These are phyloP conservation scores for Xiphophorus birchmanni DNA, from an alignment of 2,797 vertebrate genomes.

Conservation along the genomic window DNA sequence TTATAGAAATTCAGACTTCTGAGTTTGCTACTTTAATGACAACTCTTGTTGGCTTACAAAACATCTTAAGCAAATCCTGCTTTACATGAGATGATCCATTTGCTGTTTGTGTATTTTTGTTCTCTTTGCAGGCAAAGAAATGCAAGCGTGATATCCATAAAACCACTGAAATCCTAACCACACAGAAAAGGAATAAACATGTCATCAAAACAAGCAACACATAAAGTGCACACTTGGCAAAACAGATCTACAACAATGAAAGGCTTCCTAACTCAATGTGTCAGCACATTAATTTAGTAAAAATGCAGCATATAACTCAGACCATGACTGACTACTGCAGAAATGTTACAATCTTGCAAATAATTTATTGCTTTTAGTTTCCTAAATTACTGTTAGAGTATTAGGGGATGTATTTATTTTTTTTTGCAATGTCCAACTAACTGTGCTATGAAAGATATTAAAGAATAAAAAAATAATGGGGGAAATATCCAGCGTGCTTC, in stretches of 20 bases:
- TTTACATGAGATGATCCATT: background rate
- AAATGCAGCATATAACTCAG: background rate
- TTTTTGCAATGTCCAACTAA: slow-evolving; percentile 5
- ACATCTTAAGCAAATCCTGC: background rate
- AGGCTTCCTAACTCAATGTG: background rate
- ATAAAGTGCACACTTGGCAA: background rate
- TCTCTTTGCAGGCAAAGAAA: background rate
- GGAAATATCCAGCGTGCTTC: slow-evolving; percentile 40
- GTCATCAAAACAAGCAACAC: background rate
- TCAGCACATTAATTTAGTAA: background rate
- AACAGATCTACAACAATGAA: background rate
- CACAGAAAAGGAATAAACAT: background rate
- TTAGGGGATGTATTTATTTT: background rate
- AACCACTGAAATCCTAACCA: background rate
- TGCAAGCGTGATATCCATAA: background rate
- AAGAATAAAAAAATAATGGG: slow-evolving; percentile 16
- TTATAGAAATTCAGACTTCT: background rate
- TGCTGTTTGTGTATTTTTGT: background rate
- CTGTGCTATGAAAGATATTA: slow-evolving; percentile 61
- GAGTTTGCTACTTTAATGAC: background rate
- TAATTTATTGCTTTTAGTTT: background rate
- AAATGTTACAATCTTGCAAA: background rate
- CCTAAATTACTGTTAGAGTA: background rate
- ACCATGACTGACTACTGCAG: background rate
- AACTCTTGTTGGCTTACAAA: background rate